Evolutionary conservation across 2,888 invertebrate genomes (phyloP).

Genomic region (Eilema depressum): DNA sequence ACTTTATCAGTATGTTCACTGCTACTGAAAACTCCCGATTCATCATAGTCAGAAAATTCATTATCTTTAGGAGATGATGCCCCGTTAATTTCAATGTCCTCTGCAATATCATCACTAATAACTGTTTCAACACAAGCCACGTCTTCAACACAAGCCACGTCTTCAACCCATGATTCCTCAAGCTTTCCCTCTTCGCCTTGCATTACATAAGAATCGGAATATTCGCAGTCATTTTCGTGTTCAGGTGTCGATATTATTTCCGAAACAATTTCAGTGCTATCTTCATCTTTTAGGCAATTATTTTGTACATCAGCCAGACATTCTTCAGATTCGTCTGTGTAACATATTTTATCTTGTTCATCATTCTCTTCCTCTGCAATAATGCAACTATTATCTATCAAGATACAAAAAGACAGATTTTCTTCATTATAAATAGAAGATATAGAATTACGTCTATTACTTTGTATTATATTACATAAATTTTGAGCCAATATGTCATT

Average conservation of each 20-base stretch:
- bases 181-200: constrained; percentile 60
- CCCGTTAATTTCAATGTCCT: constrained; percentile 69
- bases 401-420: constrained; percentile 78
- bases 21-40: constrained; percentile 50
- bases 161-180: constrained; percentile 78
- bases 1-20: constrained; percentile 65
- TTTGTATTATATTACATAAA: constrained; percentile 67
- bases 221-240: constrained; percentile 47
- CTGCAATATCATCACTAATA: constrained; percentile 77
- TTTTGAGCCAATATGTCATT: constrained; percentile 61
- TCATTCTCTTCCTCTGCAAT: constrained; percentile 73
- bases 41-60: constrained; percentile 47
- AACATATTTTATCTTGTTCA: constrained; percentile 69
- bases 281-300: constrained; percentile 33
- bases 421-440: constrained; percentile 74
- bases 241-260: constrained; percentile 28
- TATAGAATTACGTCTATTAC: constrained; percentile 77
- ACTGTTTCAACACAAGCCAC: constrained; percentile 82
- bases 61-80: constrained; percentile 62
- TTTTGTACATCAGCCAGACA: constrained; percentile 56
- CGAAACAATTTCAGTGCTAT: constrained; percentile 29
- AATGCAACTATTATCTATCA: constrained; percentile 77
- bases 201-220: constrained; percentile 53
- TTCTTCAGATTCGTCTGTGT: constrained; percentile 66
- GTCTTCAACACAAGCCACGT: constrained; percentile 82